A percentile compares a stretch with the other conserved stretches of the same genome.
These are phyloP conservation scores for Meriones unguiculatus DNA, from an alignment of 2,113 vertebrate genomes.

Conservation along the genomic window DNA sequence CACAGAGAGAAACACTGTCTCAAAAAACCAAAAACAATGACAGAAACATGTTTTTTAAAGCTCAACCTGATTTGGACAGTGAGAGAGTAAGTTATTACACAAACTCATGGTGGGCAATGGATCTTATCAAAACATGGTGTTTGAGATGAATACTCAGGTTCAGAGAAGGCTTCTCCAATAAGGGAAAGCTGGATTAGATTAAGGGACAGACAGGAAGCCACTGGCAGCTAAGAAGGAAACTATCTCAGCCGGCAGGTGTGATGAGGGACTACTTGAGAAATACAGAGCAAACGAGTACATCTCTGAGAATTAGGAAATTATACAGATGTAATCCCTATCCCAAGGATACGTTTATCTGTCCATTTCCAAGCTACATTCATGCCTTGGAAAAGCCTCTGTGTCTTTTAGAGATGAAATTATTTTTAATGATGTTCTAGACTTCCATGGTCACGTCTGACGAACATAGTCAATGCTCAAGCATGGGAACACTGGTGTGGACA, in stretches of 20 bases:
- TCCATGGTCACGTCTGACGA: neutral
- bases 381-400: neutral
- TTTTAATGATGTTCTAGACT: slow-evolving; percentile 27
- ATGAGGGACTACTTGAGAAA: neutral
- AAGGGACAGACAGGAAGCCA: neutral
- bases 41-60: neutral
- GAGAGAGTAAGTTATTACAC: neutral
- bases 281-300: neutral
- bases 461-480: neutral
- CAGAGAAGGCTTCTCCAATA: neutral
- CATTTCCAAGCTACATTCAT: slow-evolving; percentile 5
- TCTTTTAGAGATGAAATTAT: neutral
- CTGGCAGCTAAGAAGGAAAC: neutral
- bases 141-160: neutral
- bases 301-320: neutral
- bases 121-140: neutral
- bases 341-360: neutral
- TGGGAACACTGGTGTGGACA: neutral
- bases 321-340: neutral
- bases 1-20: too few species aligned
- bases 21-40: too few species aligned
- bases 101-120: neutral
- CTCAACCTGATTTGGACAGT: neutral
- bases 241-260: neutral
- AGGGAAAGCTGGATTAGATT: neutral